These are phyloP conservation scores for Ictalurus punctatus DNA, from an alignment of 2,113 vertebrate species.

Conservation along the genomic window DNA sequence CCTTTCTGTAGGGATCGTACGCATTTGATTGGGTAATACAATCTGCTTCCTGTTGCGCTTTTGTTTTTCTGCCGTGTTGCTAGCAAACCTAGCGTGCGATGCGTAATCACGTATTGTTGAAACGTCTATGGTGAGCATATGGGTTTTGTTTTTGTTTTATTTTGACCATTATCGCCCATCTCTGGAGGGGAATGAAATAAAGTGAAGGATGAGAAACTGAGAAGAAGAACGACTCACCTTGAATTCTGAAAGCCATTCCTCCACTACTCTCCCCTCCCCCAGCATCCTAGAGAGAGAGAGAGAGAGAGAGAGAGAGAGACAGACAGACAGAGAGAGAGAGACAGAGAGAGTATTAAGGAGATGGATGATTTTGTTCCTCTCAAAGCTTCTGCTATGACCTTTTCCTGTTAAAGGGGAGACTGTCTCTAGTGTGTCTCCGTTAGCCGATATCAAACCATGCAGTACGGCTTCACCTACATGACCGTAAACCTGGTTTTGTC, in stretches of 20 bases:
- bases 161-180: neutral
- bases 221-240: conserved; percentile 79
- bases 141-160: neutral
- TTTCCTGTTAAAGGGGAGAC: neutral
- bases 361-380: neutral
- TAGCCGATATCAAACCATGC: neutral
- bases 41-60: neutral
- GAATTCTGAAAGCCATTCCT: conserved; percentile 99
- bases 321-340: conserved; percentile 54
- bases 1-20: too few species aligned
- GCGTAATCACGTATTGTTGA: neutral
- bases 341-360: conserved; percentile 1
- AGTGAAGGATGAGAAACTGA: neutral
- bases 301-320: conserved; percentile 4
- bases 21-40: neutral
- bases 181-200: neutral
- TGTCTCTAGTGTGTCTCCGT: neutral
- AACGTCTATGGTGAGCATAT: neutral
- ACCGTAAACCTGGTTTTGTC: too few species aligned
- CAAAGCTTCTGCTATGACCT: neutral
- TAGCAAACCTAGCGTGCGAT: neutral
- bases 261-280: conserved; percentile 89
- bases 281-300: conserved; percentile 82
- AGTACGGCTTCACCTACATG: neutral
- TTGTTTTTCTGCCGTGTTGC: neutral